Conservation (phyloP, 2,888 invertebrate genomes). For the Phalangium opilio region DNA sequence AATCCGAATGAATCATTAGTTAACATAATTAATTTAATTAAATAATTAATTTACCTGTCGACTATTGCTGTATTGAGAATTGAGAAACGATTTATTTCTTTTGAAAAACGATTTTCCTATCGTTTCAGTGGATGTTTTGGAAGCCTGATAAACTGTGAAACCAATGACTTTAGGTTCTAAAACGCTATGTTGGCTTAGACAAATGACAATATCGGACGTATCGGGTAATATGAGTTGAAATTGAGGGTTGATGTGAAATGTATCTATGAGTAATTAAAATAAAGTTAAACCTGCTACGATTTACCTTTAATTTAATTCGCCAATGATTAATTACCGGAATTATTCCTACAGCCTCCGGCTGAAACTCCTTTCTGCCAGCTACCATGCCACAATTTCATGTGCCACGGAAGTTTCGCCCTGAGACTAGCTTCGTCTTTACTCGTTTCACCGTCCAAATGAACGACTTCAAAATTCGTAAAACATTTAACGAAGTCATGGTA, state of each 20-base stretch:
- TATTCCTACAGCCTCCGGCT: constrained; percentile 77
- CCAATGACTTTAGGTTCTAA: constrained; percentile 87
- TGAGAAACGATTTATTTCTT: constrained; percentile 66
- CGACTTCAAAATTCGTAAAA: constrained; percentile 65
- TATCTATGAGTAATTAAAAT: constrained; percentile 39
- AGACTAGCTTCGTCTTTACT: constrained; percentile 67
- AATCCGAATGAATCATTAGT: background rate
- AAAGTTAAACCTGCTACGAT: background rate
- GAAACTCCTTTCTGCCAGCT: constrained; percentile 73
- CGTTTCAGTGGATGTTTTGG: constrained; percentile 51
- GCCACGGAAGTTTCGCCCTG: constrained; percentile 64
- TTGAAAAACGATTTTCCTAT: constrained; percentile 66
- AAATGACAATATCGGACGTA: constrained; percentile 65
- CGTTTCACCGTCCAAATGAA: constrained; percentile 73
- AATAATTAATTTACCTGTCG: constrained; percentile 48
- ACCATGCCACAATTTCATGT: constrained; percentile 70
- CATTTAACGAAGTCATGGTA: constrained; percentile 65
- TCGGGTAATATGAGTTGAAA: constrained; percentile 56
- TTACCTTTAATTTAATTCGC: too few species aligned
- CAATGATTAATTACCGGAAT: constrained; percentile 41
- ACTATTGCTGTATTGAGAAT: constrained; percentile 82
- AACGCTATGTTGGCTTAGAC: constrained; percentile 73
- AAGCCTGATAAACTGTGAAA: constrained; percentile 56
- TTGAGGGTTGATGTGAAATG: constrained; percentile 86
- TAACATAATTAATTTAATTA: background rate